phyloP scores from a whole-genome alignment of 2,797 vertebrate species.

The Heliangelus exortis region DNA sequence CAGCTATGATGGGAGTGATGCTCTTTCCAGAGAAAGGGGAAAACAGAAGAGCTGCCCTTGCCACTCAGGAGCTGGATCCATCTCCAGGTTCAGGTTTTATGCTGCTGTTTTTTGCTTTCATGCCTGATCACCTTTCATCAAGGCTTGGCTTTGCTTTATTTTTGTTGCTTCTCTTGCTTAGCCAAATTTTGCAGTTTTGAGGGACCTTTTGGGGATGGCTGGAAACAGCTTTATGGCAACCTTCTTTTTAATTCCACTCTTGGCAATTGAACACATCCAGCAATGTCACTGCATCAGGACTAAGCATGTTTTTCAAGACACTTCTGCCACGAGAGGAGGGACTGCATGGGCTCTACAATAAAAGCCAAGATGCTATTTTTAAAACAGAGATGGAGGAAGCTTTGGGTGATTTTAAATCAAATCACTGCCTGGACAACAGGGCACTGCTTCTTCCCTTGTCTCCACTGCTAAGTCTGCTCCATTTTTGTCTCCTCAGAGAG shows the following conservation, averaged over 20 bases:
- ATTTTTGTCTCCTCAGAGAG: neutral
- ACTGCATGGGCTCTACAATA: neutral
- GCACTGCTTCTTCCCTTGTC: neutral
- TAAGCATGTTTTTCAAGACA: neutral
- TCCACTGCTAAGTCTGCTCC: neutral
- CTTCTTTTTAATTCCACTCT: neutral
- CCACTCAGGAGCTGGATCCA: neutral
- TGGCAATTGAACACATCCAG: neutral
- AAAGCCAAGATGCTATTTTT: slow-evolving; percentile 33
- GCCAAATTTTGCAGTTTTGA: neutral
- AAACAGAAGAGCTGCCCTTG: neutral
- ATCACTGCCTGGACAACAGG: neutral
- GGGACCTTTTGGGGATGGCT: neutral
- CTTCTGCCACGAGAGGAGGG: neutral
- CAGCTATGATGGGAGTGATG: neutral
- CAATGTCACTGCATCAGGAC: neutral
- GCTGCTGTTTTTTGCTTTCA: neutral
- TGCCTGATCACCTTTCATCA: neutral
- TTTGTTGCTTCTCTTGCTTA: neutral
- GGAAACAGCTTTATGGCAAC: neutral
- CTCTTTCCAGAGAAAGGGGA: neutral
- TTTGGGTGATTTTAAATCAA: slow-evolving; percentile 5
- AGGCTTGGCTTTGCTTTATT: neutral
- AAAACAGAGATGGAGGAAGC: neutral
- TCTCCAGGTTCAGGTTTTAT: neutral